Percentiles rank a stretch among this genome's conserved stretches.
Evolutionary conservation across 2,888 invertebrate genomes (phyloP).

Genomic region (Brenthis ino): DNA sequence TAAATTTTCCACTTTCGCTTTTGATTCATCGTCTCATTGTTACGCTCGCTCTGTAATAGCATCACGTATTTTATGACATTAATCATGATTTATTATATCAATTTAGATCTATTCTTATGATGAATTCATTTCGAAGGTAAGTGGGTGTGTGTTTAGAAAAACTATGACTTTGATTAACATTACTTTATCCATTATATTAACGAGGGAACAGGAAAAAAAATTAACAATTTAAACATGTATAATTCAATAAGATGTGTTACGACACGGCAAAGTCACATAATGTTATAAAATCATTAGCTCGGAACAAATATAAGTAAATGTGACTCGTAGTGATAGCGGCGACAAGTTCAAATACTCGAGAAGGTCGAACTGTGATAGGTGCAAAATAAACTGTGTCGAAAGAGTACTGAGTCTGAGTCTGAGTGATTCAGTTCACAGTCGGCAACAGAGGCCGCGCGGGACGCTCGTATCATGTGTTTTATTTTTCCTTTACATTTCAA

Average conservation of each 20-base stretch:
- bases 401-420: constrained; percentile 19
- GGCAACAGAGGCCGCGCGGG: constrained; percentile 6
- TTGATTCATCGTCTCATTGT: constrained; percentile 10
- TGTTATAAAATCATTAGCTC: constrained; percentile 40
- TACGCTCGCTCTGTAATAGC: constrained; percentile 19
- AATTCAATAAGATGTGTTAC: constrained; percentile 27
- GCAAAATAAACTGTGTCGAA: constrained; percentile 59
- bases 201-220: background rate
- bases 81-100: constrained; percentile 32
- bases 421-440: constrained; percentile 32
- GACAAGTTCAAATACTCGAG: constrained; percentile 66
- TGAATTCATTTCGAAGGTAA: constrained; percentile 21
- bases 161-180: constrained; percentile 23
- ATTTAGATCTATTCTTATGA: constrained; percentile 23
- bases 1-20: constrained; percentile 31
- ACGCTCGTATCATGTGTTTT: constrained; percentile 10
- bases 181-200: background rate
- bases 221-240: background rate
- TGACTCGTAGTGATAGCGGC: constrained; percentile 45
- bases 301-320: constrained; percentile 33
- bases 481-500: background rate
- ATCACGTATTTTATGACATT: constrained; percentile 21
- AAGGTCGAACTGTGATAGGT: constrained; percentile 60
- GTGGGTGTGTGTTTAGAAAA: constrained; percentile 21
- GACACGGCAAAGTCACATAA: constrained; percentile 42